phyloP scores from a whole-genome alignment of 1,140 invertebrate genomes.

The Calliopsis andreniformis region DNA sequence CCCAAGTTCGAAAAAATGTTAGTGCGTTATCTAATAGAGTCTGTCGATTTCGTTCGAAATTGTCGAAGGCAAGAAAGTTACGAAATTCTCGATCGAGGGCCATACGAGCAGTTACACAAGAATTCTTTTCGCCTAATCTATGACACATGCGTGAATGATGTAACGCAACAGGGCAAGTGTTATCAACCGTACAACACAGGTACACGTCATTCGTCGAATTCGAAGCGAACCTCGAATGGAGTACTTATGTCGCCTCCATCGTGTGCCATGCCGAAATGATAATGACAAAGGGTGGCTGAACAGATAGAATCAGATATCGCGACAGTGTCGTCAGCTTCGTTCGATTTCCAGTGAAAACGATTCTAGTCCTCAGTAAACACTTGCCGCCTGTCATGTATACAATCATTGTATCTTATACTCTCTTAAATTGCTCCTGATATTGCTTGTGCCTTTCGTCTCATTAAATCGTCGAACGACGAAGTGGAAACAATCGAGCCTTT shows the following conservation, averaged over 20 bases:
- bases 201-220: conserved; percentile 17
- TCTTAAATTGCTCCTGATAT: neutral
- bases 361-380: conserved; percentile 53
- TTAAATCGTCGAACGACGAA: too few relatives aligned
- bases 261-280: conserved; percentile 34
- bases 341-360: conserved; percentile 53
- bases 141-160: conserved; percentile 39
- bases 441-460: neutral
- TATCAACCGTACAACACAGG: conserved; percentile 16
- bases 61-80: neutral
- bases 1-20: too few relatives aligned
- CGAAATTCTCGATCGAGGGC: neutral
- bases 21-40: too few relatives aligned
- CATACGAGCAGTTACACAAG: conserved; percentile 12
- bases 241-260: conserved; percentile 17
- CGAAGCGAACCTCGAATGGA: neutral
- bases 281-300: conserved; percentile 50
- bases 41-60: too few relatives aligned
- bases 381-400: conserved; percentile 26
- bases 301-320: conserved; percentile 56
- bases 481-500: neutral
- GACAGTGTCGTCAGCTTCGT: conserved; percentile 47
- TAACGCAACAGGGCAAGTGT: conserved; percentile 6
- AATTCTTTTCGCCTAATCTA: conserved; percentile 35
- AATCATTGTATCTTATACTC: neutral